Evolutionary conservation across 2,797 vertebrate species (phyloP).

Genomic region (Nyctibius grandis): DNA sequence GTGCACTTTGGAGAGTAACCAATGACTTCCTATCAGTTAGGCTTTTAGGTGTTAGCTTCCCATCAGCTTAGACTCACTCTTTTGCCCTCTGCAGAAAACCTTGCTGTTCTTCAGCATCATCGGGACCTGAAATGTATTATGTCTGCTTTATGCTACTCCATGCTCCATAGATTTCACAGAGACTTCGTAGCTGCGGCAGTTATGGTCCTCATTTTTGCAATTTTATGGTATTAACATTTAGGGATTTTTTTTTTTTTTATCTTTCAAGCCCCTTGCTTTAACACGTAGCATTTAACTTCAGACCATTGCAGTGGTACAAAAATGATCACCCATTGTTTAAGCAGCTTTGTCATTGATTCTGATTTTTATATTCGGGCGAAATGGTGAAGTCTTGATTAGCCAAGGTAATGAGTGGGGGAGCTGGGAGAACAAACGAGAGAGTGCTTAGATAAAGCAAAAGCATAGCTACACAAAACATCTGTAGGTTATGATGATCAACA

Average conservation of each 20-base stretch:
- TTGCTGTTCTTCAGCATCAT: not conserved
- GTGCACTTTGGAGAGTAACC: not conserved
- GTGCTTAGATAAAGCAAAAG: not conserved
- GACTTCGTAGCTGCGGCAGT: accelerated
- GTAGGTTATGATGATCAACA: not conserved
- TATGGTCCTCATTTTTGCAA: not conserved
- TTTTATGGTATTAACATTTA: not conserved
- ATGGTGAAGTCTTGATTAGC: not conserved
- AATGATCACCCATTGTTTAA: not conserved
- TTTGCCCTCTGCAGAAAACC: constrained; percentile 31
- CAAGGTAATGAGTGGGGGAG: not conserved
- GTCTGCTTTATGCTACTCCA: not conserved
- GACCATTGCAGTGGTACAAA: not conserved
- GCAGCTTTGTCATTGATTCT: not conserved
- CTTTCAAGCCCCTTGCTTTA: not conserved
- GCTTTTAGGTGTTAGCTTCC: not conserved
- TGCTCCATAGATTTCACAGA: not conserved
- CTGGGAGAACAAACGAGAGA: not conserved
- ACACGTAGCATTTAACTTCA: not conserved
- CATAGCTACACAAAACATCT: not conserved
- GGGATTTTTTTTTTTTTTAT: not conserved
- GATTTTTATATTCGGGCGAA: not conserved
- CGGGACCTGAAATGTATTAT: not conserved
- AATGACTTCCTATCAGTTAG: not conserved
- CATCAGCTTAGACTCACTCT: not conserved